phyloP scores from a whole-genome alignment of 2,888 invertebrate genomes.

The Teleiodes luculella region DNA sequence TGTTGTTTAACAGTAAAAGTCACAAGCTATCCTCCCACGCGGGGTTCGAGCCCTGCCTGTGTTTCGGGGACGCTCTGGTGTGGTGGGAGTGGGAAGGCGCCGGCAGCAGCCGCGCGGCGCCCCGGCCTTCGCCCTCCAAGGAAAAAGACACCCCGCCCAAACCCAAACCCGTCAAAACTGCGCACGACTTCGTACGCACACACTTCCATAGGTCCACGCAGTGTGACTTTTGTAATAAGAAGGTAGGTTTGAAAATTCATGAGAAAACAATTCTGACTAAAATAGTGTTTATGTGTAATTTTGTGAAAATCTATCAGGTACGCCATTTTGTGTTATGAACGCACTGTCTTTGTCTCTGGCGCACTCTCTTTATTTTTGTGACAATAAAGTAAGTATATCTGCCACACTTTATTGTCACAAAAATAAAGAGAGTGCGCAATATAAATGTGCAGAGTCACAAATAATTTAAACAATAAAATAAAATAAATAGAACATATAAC shows the following conservation, averaged over 20 bases:
- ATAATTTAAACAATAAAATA: too few species aligned
- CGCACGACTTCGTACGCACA: conserved; percentile 90
- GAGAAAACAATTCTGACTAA: too few species aligned
- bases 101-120: conserved; percentile 46
- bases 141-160: conserved; percentile 50
- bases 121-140: conserved; percentile 42
- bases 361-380: too few species aligned
- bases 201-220: conserved; percentile 94
- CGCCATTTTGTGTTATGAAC: too few species aligned
- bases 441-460: too few species aligned
- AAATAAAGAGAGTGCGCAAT: too few species aligned
- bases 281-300: too few species aligned
- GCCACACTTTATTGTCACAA: too few species aligned
- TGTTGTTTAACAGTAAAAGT: conserved; percentile 78
- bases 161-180: conserved; percentile 48
- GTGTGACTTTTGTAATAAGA: conserved; percentile 96
- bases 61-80: conserved; percentile 93
- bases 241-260: conserved; percentile 73
- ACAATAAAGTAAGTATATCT: too few species aligned
- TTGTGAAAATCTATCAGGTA: too few species aligned
- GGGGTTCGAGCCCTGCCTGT: conserved; percentile 94
- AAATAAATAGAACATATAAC: too few species aligned
- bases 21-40: conserved; percentile 85
- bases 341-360: too few species aligned
- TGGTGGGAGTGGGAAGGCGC: conserved; percentile 86